A percentile compares a stretch with the other conserved stretches of the same genome.
phyloP scores from a whole-genome alignment of 2,113 vertebrate genomes.

The Pantherophis guttatus region DNA sequence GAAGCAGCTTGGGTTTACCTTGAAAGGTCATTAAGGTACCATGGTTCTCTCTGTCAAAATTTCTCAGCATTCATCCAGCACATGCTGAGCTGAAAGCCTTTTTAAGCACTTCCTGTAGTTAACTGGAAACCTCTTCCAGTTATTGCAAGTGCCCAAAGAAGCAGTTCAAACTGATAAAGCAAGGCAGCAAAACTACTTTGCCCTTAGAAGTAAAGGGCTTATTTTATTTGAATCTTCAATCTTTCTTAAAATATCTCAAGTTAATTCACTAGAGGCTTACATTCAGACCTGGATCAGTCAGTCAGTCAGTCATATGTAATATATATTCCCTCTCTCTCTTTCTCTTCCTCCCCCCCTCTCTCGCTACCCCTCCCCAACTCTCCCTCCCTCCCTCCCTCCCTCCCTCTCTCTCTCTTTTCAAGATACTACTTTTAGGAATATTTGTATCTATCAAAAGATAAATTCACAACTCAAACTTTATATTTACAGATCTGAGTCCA shows the following conservation, averaged over 20 bases:
- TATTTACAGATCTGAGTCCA: conserved; percentile 27
- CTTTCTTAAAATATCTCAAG: not conserved
- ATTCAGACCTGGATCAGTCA: not conserved
- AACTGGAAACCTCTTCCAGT: not conserved
- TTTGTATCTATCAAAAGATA: conserved; percentile 35
- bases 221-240: not conserved
- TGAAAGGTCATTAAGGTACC: not conserved
- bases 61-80: not conserved
- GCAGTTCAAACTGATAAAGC: not conserved
- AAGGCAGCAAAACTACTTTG: not conserved
- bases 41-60: not conserved
- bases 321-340: not conserved
- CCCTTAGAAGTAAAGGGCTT: not conserved
- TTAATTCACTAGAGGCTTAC: not conserved
- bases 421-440: conserved; percentile 2
- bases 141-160: not conserved
- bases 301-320: too few relatives aligned
- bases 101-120: not conserved
- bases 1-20: not conserved
- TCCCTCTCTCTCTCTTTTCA: not conserved
- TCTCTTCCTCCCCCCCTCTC: too few relatives aligned
- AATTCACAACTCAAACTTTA: conserved; percentile 33
- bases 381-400: too few relatives aligned
- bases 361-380: accelerated
- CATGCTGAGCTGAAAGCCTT: not conserved